Evolutionary conservation across 2,797 vertebrate genomes (phyloP).

Genomic region (Chelon labrosus): DNA sequence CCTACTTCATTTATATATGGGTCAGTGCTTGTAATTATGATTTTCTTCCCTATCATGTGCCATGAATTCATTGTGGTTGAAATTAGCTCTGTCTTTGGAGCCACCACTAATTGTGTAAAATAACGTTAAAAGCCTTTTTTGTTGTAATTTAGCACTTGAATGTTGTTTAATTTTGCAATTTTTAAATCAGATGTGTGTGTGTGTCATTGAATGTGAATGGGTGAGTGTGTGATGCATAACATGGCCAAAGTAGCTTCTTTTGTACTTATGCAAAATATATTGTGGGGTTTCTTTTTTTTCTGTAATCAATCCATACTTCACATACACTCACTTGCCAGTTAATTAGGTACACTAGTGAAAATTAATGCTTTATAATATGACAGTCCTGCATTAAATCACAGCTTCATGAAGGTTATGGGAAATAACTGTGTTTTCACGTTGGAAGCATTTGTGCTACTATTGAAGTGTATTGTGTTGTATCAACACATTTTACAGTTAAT

Average conservation of each 20-base stretch:
- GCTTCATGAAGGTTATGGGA: too few relatives aligned
- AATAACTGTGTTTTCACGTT: too few relatives aligned
- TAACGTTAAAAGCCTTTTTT: conserved; percentile 18
- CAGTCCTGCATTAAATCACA: too few relatives aligned
- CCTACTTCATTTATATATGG: background rate
- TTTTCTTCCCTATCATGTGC: background rate
- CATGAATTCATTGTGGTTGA: background rate
- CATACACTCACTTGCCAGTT: too few relatives aligned
- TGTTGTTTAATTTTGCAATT: background rate
- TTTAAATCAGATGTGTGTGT: background rate
- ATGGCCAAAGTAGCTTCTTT: background rate
- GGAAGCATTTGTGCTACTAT: too few relatives aligned
- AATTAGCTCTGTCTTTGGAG: conserved; percentile 6
- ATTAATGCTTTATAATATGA: too few relatives aligned
- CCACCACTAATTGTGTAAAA: conserved; percentile 7
- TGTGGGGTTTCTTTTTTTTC: background rate
- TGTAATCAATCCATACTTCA: background rate
- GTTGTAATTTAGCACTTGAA: conserved; percentile 1
- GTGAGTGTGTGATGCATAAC: background rate
- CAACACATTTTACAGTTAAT: too few relatives aligned
- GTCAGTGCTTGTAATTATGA: background rate
- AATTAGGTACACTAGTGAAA: too few relatives aligned
- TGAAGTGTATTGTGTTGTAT: too few relatives aligned
- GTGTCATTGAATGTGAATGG: background rate
- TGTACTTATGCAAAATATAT: background rate